These are phyloP conservation scores for Ochropleura plecta DNA, from an alignment of 2,888 invertebrate genomes.

Conservation along the genomic window DNA sequence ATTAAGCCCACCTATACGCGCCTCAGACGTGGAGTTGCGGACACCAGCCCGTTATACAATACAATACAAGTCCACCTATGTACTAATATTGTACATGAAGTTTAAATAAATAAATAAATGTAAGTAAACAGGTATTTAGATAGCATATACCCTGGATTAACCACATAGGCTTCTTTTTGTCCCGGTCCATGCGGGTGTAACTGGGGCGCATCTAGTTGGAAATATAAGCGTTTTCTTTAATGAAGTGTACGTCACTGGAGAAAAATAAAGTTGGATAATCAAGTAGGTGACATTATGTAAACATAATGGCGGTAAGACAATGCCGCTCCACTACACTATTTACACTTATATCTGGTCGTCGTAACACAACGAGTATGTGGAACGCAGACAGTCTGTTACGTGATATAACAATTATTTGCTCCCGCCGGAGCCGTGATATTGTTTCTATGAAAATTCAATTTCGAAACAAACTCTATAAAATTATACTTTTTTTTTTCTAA, in stretches of 20 bases:
- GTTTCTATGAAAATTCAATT: slow-evolving; percentile 45
- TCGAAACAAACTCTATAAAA: slow-evolving; percentile 27
- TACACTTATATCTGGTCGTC: slow-evolving; percentile 42
- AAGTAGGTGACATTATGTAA: slow-evolving; percentile 38
- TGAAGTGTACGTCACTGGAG: not conserved
- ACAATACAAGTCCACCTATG: too few relatives aligned
- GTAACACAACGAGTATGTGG: slow-evolving; percentile 40
- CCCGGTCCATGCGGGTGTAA: too few relatives aligned
- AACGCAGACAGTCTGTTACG: slow-evolving; percentile 40
- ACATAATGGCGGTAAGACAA: slow-evolving; percentile 45
- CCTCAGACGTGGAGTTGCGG: too few relatives aligned
- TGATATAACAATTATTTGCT: slow-evolving; percentile 52
- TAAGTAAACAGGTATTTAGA: too few relatives aligned
- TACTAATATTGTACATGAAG: too few relatives aligned
- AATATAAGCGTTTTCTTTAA: not conserved
- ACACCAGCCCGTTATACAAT: too few relatives aligned
- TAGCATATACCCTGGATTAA: too few relatives aligned
- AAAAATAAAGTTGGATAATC: slow-evolving; percentile 27
- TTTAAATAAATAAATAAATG: too few relatives aligned
- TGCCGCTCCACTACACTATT: slow-evolving; percentile 41
- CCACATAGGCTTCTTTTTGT: too few relatives aligned
- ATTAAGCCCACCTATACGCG: too few relatives aligned
- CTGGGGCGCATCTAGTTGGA: too few relatives aligned
- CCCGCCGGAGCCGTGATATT: slow-evolving; percentile 9
- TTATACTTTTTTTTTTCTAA: not conserved